Percentiles rank a stretch among this genome's conserved stretches.
phyloP scores from a whole-genome alignment of 2,888 invertebrate genomes.

The Synanthedon vespiformis region DNA sequence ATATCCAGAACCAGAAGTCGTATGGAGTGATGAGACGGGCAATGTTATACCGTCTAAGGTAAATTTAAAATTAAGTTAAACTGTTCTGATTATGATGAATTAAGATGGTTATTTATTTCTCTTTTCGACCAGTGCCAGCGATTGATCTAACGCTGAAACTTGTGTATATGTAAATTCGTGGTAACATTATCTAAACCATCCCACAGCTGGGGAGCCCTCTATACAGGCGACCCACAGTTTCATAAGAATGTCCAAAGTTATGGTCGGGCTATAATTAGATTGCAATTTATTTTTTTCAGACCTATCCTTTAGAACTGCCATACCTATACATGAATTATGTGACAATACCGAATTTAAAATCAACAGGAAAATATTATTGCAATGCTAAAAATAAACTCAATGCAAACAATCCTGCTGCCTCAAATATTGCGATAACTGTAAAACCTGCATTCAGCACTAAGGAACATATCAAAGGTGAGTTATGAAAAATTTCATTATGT shows the following conservation, averaged over 20 bases:
- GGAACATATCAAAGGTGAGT: neutral
- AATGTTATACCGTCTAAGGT: conserved; percentile 3
- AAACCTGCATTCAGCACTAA: neutral
- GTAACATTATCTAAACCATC: too few relatives aligned
- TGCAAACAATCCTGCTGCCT: neutral
- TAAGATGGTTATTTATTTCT: too few relatives aligned
- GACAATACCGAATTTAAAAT: neutral
- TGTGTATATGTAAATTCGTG: too few relatives aligned
- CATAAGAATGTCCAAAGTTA: too few relatives aligned
- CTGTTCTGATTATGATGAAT: too few relatives aligned
- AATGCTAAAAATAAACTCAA: neutral
- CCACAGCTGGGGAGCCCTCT: too few relatives aligned
- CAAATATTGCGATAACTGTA: neutral
- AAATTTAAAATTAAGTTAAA: neutral
- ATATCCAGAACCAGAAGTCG: conserved; percentile 10
- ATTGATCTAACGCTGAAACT: too few relatives aligned
- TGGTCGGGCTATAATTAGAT: too few relatives aligned
- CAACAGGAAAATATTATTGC: neutral
- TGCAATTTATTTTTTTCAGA: neutral
- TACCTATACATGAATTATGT: neutral
- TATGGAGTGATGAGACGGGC: conserved; percentile 7
- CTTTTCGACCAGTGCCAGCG: too few relatives aligned
- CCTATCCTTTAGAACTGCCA: neutral
- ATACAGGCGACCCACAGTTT: too few relatives aligned
- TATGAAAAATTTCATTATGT: too few relatives aligned